These are phyloP conservation scores for Sphaerophoria rueppellii DNA, from an alignment of 2,888 invertebrate species.

Conservation along the genomic window DNA sequence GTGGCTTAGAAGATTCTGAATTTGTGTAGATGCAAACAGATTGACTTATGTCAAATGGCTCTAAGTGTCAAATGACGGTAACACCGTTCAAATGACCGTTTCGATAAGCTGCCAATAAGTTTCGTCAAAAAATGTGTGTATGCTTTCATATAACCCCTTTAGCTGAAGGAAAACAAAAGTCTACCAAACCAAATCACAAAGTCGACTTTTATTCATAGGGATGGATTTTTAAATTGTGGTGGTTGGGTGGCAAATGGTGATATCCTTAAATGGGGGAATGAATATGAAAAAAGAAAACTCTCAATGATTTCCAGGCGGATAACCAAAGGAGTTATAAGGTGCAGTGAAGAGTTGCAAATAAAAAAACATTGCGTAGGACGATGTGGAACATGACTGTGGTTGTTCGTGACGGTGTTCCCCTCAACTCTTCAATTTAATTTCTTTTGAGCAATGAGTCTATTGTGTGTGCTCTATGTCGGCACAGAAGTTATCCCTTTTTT, in stretches of 20 bases:
- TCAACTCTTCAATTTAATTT: slow-evolving; percentile 56
- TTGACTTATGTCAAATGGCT: too few relatives aligned
- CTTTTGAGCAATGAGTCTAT: slow-evolving; percentile 57
- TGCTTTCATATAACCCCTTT: not conserved
- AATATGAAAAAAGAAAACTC: slow-evolving; percentile 34
- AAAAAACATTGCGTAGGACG: slow-evolving; percentile 30
- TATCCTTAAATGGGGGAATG: slow-evolving; percentile 34
- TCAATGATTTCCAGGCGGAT: slow-evolving; percentile 56
- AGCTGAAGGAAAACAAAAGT: slow-evolving; percentile 20
- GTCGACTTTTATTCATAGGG: slow-evolving; percentile 24
- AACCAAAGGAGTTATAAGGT: slow-evolving; percentile 61
- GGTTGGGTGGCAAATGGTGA: slow-evolving; percentile 7
- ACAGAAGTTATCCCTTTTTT: slow-evolving; percentile 53
- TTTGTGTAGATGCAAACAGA: too few relatives aligned
- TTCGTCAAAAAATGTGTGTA: not conserved
- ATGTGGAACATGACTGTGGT: slow-evolving; percentile 22
- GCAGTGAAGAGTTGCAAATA: slow-evolving; percentile 22
- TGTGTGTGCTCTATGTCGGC: slow-evolving; percentile 56
- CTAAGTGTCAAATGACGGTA: too few relatives aligned
- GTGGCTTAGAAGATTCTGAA: too few relatives aligned
- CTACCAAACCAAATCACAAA: slow-evolving; percentile 31
- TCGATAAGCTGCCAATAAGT: not conserved
- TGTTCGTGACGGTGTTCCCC: slow-evolving; percentile 39
- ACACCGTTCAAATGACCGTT: too few relatives aligned
- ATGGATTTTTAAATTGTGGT: too few relatives aligned